Conservation (phyloP, 2,113 vertebrate species). For the Indicator indicator region DNA sequence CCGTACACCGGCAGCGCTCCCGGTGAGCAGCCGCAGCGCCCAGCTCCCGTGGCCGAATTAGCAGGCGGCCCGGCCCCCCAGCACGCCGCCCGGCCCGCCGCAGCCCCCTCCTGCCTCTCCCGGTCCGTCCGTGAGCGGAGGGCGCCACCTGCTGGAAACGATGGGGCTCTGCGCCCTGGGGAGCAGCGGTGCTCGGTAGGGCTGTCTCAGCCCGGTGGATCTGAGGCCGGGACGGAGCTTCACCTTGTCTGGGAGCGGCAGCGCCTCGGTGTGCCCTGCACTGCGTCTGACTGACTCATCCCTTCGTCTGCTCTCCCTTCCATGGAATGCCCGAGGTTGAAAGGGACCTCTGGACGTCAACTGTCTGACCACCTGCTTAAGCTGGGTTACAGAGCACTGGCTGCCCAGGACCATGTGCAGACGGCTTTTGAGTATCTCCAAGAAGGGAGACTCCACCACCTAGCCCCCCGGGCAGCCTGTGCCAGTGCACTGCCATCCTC, state of each 20-base stretch:
- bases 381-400: background rate
- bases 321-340: rapidly evolving
- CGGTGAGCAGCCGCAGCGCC: background rate
- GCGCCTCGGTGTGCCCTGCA: background rate
- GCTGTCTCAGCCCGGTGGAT: background rate
- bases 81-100: background rate
- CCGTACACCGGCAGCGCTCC: background rate
- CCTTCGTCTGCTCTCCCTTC: rapidly evolving
- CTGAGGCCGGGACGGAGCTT: too few relatives aligned
- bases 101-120: background rate
- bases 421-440: background rate
- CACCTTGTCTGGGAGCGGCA: background rate
- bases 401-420: background rate
- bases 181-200: too few relatives aligned
- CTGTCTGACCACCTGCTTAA: rapidly evolving
- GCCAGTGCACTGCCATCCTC: background rate
- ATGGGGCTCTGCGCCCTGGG: rapidly evolving
- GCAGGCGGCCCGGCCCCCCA: too few relatives aligned
- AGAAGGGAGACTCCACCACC: background rate
- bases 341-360: too few relatives aligned
- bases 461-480: background rate
- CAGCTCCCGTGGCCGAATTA: background rate
- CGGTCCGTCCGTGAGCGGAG: background rate
- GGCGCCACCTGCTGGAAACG: background rate
- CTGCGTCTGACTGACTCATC: rapidly evolving